phyloP scores from a whole-genome alignment of 2,888 invertebrate species.

The Calameuta filiformis region DNA sequence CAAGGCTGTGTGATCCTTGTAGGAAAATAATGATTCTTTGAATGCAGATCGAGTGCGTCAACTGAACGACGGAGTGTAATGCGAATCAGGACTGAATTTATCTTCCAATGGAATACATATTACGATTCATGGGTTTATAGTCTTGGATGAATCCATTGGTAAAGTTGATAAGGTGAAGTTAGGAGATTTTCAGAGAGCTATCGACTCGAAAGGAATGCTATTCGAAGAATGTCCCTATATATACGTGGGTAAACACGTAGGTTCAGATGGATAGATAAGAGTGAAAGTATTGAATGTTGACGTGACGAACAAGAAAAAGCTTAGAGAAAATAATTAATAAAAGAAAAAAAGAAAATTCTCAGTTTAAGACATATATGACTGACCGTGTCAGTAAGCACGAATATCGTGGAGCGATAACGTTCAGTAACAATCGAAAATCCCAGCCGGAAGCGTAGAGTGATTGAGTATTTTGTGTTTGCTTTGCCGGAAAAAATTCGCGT shows the following conservation, averaged over 20 bases:
- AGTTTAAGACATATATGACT: not conserved
- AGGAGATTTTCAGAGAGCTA: not conserved
- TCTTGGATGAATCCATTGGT: not conserved
- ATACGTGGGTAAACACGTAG: not conserved
- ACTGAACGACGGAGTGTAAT: not conserved
- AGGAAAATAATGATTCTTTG: slow-evolving; percentile 39
- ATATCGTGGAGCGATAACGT: not conserved
- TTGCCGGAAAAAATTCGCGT: not conserved
- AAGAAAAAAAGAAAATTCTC: not conserved
- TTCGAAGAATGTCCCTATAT: not conserved
- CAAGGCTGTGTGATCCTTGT: slow-evolving; percentile 53
- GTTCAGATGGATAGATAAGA: not conserved
- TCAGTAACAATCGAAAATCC: not conserved
- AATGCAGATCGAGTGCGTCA: not conserved
- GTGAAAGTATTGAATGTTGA: not conserved
- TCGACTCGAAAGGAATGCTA: not conserved
- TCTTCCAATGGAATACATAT: not conserved
- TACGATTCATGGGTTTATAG: not conserved
- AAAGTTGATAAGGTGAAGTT: not conserved
- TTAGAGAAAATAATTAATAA: not conserved
- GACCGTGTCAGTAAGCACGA: not conserved
- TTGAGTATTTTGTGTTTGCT: not conserved
- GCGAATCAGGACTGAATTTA: not conserved
- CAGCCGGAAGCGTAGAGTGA: not conserved
- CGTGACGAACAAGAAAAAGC: not conserved